phyloP scores from a whole-genome alignment of 1,140 invertebrate genomes.

The Bombus turneri region DNA sequence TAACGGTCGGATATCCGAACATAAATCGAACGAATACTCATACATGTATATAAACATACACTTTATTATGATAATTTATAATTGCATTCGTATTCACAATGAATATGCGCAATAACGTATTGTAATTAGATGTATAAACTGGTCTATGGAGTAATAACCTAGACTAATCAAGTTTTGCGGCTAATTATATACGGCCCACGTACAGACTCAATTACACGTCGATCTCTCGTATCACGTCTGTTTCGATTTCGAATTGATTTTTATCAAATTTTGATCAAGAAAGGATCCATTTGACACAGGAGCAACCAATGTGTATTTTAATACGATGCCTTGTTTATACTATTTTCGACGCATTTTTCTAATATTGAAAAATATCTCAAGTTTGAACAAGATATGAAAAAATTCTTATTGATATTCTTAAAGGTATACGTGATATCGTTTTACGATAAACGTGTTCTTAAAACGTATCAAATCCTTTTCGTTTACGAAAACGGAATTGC shows the following conservation, averaged over 20 bases:
- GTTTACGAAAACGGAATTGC: too few species aligned
- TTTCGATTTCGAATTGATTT: neutral
- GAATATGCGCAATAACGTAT: slow-evolving; percentile 72
- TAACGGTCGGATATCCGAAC: slow-evolving; percentile 40
- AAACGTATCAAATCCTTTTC: too few species aligned
- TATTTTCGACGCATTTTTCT: too few species aligned
- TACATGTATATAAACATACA: slow-evolving; percentile 76
- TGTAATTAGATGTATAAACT: slow-evolving; percentile 75
- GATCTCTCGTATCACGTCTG: slow-evolving; percentile 18
- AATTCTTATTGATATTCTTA: too few species aligned
- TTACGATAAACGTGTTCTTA: too few species aligned
- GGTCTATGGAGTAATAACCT: slow-evolving; percentile 71
- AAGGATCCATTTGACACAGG: neutral
- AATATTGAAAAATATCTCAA: too few species aligned
- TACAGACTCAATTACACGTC: slow-evolving; percentile 44
- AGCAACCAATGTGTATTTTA: too few species aligned
- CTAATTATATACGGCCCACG: slow-evolving; percentile 67
- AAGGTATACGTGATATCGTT: too few species aligned
- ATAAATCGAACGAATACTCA: slow-evolving; percentile 60
- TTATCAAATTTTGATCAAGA: neutral
- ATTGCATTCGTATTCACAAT: slow-evolving; percentile 73
- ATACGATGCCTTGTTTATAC: too few species aligned
- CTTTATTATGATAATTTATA: slow-evolving; percentile 75
- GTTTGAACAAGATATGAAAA: too few species aligned
- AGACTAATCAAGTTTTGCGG: slow-evolving; percentile 70